These are phyloP conservation scores for Phyllostomus hastatus DNA, from an alignment of 2,113 vertebrate genomes.

Conservation along the genomic window DNA sequence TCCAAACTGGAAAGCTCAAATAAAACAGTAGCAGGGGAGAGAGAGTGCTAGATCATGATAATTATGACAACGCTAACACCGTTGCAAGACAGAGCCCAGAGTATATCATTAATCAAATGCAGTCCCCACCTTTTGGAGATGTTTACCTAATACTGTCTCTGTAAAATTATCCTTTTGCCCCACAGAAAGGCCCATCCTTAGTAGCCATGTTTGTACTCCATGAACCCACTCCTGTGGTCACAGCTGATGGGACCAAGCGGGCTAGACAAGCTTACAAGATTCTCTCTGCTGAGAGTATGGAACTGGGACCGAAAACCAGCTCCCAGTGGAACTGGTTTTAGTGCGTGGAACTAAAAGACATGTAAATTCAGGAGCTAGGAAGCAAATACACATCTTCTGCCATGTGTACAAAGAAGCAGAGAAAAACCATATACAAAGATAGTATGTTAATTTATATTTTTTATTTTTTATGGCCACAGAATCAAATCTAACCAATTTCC, in stretches of 20 bases:
- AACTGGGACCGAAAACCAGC: conserved; percentile 5
- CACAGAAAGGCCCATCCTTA: conserved; percentile 1
- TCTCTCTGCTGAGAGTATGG: neutral
- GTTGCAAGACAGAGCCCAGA: neutral
- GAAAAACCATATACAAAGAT: neutral
- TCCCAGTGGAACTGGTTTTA: neutral
- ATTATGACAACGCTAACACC: neutral
- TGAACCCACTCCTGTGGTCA: neutral
- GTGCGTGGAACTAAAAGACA: neutral
- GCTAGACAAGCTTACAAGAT: neutral
- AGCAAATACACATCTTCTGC: neutral
- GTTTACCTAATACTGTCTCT: neutral
- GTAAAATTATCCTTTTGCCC: neutral
- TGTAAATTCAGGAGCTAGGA: neutral
- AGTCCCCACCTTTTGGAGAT: neutral
- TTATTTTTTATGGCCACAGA: neutral
- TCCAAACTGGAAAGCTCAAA: conserved; percentile 39
- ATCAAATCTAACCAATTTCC: neutral
- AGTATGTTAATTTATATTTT: neutral
- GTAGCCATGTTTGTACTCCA: neutral
- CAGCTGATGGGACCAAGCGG: neutral
- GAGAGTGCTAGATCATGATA: neutral
- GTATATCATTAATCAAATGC: neutral
- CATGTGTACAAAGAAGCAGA: neutral
- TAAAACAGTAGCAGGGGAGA: neutral